Percentiles rank a stretch among this genome's conserved stretches.
Evolutionary conservation across 2,113 vertebrate species (phyloP).

Genomic region (Scalopus aquaticus): DNA sequence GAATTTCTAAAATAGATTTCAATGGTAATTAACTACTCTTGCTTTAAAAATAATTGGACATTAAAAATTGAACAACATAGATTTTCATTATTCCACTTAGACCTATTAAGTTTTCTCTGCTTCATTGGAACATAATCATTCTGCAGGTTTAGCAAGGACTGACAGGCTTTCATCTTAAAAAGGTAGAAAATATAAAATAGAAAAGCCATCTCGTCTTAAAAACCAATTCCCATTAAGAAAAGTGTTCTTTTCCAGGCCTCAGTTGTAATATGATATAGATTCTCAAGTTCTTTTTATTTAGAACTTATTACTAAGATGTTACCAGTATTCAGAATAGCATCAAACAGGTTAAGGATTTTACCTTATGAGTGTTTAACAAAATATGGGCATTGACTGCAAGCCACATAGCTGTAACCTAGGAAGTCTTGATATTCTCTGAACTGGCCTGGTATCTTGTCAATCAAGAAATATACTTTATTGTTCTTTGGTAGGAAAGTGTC

Average conservation of each 20-base stretch:
- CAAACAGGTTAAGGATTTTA: not conserved
- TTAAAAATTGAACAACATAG: not conserved
- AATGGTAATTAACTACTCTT: not conserved
- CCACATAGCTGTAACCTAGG: not conserved
- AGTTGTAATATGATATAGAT: not conserved
- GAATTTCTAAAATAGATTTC: not conserved
- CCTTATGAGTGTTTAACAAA: not conserved
- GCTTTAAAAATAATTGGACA: not conserved
- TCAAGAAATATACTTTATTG: not conserved
- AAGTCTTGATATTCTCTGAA: not conserved
- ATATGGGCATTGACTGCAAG: not conserved
- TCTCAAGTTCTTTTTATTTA: not conserved
- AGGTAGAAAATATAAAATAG: not conserved
- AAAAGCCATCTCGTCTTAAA: conserved; percentile 11
- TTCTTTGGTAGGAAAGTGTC: not conserved
- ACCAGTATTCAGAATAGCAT: rapidly evolving
- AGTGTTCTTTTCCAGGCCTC: not conserved
- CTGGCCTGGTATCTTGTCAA: not conserved
- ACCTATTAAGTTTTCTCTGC: conserved; percentile 8
- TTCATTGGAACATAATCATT: not conserved
- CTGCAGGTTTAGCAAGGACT: not conserved
- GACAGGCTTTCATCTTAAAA: not conserved
- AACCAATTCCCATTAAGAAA: not conserved
- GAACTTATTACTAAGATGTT: not conserved
- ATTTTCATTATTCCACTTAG: conserved; percentile 28